phyloP scores from a whole-genome alignment of 1,140 invertebrate species.

The Microplitis mediator region DNA sequence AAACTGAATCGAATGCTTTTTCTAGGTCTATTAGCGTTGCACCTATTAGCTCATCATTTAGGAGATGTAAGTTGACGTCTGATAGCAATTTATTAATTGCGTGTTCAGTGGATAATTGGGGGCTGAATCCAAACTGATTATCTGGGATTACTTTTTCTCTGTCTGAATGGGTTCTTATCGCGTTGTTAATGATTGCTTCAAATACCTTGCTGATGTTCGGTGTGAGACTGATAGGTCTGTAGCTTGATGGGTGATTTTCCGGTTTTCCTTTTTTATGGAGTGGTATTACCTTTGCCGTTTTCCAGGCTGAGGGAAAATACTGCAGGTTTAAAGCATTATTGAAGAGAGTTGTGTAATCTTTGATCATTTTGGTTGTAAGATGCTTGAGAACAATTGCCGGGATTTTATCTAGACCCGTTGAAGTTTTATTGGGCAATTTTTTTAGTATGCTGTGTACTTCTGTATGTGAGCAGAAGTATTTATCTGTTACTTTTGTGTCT shows the following conservation, averaged over 20 bases:
- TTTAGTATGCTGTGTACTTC: not conserved
- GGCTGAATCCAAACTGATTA: constrained; percentile 17
- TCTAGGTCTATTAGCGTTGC: constrained; percentile 22
- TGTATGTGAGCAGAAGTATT: not conserved
- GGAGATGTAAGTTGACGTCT: not conserved
- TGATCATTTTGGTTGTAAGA: not conserved
- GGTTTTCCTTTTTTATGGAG: too few relatives aligned
- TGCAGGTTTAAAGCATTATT: not conserved
- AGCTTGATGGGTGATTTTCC: not conserved
- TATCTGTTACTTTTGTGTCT: not conserved
- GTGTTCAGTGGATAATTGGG: constrained; percentile 4
- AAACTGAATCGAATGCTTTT: constrained; percentile 32
- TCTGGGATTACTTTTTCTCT: constrained; percentile 12
- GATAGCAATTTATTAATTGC: constrained; percentile 25
- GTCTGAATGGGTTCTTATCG: not conserved
- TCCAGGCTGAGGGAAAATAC: constrained; percentile 6
- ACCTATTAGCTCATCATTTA: constrained; percentile 9
- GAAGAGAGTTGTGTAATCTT: not conserved
- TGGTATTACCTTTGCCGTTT: constrained; percentile 19
- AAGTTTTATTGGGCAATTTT: constrained; percentile 25
- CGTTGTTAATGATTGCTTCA: constrained; percentile 14
- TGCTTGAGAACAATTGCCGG: not conserved
- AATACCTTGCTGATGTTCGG: constrained; percentile 15
- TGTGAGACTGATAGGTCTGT: constrained; percentile 19
- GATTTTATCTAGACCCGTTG: not conserved